phyloP scores from a whole-genome alignment of 1,140 invertebrate species.

The Palaemon carinicauda region DNA sequence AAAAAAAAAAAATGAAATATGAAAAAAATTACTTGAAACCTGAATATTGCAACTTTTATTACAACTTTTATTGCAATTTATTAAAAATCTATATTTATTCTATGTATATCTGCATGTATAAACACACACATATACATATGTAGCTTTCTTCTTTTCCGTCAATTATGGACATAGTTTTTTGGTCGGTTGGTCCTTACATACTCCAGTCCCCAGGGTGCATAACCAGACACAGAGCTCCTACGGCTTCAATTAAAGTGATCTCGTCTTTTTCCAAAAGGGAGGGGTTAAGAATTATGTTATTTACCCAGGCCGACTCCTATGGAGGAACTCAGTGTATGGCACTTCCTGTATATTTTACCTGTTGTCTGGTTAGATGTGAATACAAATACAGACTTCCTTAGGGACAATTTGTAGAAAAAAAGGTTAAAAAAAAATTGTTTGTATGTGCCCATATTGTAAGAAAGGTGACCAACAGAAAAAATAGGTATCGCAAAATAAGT shows the following conservation, averaged over 20 bases:
- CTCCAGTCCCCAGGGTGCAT: conserved; percentile 7
- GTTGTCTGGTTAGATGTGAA: conserved; percentile 49
- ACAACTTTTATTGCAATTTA: too few species aligned
- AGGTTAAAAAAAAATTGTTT: conserved; percentile 20
- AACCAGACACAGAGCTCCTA: neutral
- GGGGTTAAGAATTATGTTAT: conserved; percentile 13
- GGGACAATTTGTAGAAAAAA: conserved; percentile 21
- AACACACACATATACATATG: neutral
- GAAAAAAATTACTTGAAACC: too few species aligned
- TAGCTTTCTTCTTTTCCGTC: too few species aligned
- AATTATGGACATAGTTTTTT: neutral
- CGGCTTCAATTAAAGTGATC: too few species aligned
- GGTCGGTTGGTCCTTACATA: neutral
- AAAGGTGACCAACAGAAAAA: conserved; percentile 28
- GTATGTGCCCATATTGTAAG: conserved; percentile 29
- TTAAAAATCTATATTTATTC: too few species aligned
- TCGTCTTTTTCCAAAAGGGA: neutral
- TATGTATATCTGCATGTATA: neutral
- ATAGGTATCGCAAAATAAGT: conserved; percentile 47
- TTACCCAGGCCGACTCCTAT: conserved; percentile 58
- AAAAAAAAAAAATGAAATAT: too few species aligned
- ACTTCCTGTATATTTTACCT: conserved; percentile 61
- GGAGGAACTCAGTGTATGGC: conserved; percentile 60
- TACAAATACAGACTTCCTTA: neutral
- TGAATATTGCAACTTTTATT: too few species aligned